Percentiles rank a stretch among this genome's conserved stretches.
These are phyloP conservation scores for Telmatochromis sp. DNA, from an alignment of 2,113 vertebrate species.

Conservation along the genomic window DNA sequence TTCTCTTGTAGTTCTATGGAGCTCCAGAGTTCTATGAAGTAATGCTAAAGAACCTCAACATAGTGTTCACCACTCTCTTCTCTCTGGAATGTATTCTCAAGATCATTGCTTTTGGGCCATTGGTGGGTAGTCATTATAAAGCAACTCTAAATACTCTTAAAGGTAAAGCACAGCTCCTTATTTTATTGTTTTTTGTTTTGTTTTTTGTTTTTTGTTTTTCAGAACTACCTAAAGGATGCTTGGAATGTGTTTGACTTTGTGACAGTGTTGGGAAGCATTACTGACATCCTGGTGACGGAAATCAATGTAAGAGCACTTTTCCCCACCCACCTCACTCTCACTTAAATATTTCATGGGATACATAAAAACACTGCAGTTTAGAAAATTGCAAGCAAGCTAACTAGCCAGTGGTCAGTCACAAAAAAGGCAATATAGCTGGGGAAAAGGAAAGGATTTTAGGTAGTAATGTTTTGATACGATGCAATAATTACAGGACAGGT, in stretches of 20 bases:
- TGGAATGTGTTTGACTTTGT: conserved; percentile 99
- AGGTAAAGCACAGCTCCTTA: not conserved
- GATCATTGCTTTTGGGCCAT: conserved; percentile 90
- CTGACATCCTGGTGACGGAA: conserved; percentile 97
- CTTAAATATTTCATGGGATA: not conserved
- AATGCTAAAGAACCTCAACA: conserved; percentile 93
- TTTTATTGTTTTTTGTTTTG: not conserved
- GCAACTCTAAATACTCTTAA: not conserved
- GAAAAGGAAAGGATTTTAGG: not conserved
- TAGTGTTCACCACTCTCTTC: conserved; percentile 93
- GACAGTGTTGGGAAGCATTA: conserved; percentile 96
- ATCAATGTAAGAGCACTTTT: conserved; percentile 83
- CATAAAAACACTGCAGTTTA: not conserved
- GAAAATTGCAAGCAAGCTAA: not conserved
- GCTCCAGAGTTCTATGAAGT: conserved; percentile 86
- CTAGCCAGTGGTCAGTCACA: not conserved
- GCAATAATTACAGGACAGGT: not conserved
- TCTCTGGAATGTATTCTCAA: conserved; percentile 94
- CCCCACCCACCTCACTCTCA: not conserved
- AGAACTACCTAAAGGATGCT: conserved; percentile 96
- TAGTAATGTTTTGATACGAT: not conserved
- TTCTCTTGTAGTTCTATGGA: conserved; percentile 79
- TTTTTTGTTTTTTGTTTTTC: not conserved
- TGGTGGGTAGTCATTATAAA: conserved; percentile 70
- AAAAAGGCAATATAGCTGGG: not conserved